Evolutionary conservation across 1,140 invertebrate species (phyloP), one percentile per base, ranked within the genome.

Genomic region (Leptoteleia sp.): DNA sequence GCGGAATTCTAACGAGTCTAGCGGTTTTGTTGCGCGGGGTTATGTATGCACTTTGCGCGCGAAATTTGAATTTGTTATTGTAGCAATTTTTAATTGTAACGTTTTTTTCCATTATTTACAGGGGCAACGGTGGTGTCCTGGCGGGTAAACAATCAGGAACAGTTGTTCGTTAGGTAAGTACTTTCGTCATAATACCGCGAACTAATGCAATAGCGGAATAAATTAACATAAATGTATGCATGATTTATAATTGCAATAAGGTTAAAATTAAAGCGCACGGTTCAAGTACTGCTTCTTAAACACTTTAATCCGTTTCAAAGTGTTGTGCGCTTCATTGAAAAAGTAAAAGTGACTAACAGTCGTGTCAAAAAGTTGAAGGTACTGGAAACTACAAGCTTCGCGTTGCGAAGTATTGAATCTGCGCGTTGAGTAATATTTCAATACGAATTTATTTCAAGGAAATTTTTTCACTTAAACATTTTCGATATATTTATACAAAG

Each of bases 81-180:
- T 50, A 19, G 1, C 0, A 22, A 17, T 29, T 6, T 45, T 29
- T 62, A n/a, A 17, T 29, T 55, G 25, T 52, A 71, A n/a, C n/a
- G n/a, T n/a, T 72, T 17, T 57, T 81, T 79, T 72, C 25, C n/a
- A 45, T 80, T 79, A 55, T 82, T 92, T 92, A 43, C 87, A 97
- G 96, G 96, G 88, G 96, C 96, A 57, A 98, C 96, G 57, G 94
- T 97, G 50, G 96, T 97, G 76, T 97, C 96, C 83, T 98, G 96
- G 96, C 91, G 96, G 82, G 96, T 97, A 22, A 97, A 97, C 88
- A 97, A 97, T 90, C 95, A 97, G 89, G 96, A 97, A 90, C 95
- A 97, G 85, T 92, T 97, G 85, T 97, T 97, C 91, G 95, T 97
- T 73, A 97, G 96, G 95, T 97, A 90, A 93, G 91, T 89, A 37